Conservation (phyloP, 1,140 invertebrate genomes). For the Pachypeltis micranthus region DNA sequence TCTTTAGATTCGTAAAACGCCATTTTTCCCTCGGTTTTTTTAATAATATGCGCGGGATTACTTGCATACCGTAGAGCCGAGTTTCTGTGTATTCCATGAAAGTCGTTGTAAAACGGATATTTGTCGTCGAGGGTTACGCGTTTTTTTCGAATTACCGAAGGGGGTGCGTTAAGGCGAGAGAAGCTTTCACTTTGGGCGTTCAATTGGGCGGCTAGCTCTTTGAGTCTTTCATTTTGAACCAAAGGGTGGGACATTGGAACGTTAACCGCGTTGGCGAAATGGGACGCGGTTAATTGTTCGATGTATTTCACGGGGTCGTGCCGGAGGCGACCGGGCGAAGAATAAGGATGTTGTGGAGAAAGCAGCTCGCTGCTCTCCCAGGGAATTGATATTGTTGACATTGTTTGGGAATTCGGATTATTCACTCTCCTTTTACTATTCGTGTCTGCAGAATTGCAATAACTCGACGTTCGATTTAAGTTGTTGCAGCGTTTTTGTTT, state of each 20-base stretch:
- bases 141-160: neutral
- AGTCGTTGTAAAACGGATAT: constrained; percentile 38
- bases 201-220: constrained; percentile 23
- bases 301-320: constrained; percentile 22
- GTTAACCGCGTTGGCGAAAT: constrained; percentile 22
- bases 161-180: neutral
- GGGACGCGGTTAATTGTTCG: constrained; percentile 26
- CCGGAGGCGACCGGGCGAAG: no score
- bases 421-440: no score
- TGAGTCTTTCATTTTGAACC: constrained; percentile 20
- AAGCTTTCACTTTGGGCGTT: constrained; percentile 13
- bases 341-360: no score
- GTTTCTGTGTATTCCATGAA: constrained; percentile 31
- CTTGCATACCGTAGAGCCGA: constrained; percentile 47
- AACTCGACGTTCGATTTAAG: no score
- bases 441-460: no score
- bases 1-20: constrained; percentile 48
- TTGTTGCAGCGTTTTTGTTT: no score
- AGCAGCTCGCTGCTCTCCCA: no score
- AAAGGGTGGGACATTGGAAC: constrained; percentile 11
- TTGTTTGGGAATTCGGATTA: no score
- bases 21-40: constrained; percentile 40
- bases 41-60: constrained; percentile 38
- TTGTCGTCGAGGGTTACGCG: constrained; percentile 28
- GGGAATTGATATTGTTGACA: no score